phyloP scores from a whole-genome alignment of 2,797 vertebrate genomes.

The Ceyx erithaca region DNA sequence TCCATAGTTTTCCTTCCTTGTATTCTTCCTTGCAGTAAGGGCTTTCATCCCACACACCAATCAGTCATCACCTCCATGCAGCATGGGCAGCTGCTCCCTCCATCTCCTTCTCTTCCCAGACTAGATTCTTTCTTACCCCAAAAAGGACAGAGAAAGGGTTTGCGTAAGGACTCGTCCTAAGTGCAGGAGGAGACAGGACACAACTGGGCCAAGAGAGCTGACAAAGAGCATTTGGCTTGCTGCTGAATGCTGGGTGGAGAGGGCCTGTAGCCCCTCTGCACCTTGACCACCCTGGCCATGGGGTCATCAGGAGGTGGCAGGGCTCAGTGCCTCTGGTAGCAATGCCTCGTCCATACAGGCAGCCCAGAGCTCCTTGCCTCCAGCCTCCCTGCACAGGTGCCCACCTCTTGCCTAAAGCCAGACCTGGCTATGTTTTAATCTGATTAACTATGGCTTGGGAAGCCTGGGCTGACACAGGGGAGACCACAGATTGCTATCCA shows the following conservation, averaged over 20 bases:
- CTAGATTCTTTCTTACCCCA: neutral
- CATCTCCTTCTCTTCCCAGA: neutral
- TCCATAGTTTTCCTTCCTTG: neutral
- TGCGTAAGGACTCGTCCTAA: neutral
- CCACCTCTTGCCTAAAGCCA: neutral
- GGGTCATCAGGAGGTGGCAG: neutral
- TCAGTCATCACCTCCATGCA: neutral
- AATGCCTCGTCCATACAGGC: rapidly evolving
- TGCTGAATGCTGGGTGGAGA: neutral
- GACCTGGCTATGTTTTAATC: neutral
- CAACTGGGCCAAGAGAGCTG: neutral
- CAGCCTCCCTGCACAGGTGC: neutral
- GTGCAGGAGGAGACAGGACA: rapidly evolving
- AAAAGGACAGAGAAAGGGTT: neutral
- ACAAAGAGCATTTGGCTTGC: neutral
- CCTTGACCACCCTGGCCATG: rapidly evolving
- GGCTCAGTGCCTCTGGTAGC: rapidly evolving
- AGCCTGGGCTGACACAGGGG: neutral
- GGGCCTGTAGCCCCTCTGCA: neutral
- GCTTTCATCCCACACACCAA: neutral
- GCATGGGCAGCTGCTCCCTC: neutral
- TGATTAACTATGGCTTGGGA: neutral
- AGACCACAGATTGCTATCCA: neutral
- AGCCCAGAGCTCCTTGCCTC: neutral
- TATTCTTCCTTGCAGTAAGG: neutral